phyloP scores from a whole-genome alignment of 1,140 invertebrate genomes.

The Mylabris phalerata region DNA sequence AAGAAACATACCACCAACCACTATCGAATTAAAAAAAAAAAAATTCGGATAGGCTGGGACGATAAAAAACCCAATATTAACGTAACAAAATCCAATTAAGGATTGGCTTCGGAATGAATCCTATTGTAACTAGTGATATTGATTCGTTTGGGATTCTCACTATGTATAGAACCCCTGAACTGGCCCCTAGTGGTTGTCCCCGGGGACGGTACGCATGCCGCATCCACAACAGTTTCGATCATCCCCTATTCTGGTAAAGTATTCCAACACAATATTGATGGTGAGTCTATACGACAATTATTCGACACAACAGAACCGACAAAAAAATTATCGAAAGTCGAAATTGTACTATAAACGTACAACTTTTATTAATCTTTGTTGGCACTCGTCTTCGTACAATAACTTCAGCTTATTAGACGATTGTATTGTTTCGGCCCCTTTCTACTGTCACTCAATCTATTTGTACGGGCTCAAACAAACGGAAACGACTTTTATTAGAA shows the following conservation, averaged over 20 bases:
- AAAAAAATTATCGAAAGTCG: no score
- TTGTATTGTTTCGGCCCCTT: not conserved
- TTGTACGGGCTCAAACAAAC: no score
- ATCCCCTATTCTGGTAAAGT: no score
- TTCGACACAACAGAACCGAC: no score
- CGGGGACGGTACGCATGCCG: constrained; percentile 13
- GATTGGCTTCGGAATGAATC: constrained; percentile 1
- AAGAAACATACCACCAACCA: no score
- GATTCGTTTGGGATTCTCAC: constrained; percentile 15
- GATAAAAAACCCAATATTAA: not conserved
- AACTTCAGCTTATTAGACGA: constrained; percentile 7
- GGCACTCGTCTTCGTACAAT: not conserved
- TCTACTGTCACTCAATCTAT: no score
- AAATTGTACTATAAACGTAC: no score
- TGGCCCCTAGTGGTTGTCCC: constrained; percentile 6
- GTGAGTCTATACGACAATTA: no score
- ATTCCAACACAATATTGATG: no score
- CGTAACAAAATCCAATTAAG: constrained; percentile 23
- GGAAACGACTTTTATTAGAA: no score
- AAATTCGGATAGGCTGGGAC: no score
- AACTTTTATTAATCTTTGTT: constrained; percentile 13
- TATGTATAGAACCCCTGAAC: not conserved
- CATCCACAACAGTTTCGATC: constrained; percentile 15
- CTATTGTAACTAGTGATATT: constrained; percentile 21
- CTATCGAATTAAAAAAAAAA: no score